A percentile compares a stretch with the other conserved stretches of the same genome.
phyloP scores from a whole-genome alignment of 2,797 vertebrate species.

The Urocyon cinereoargenteus region DNA sequence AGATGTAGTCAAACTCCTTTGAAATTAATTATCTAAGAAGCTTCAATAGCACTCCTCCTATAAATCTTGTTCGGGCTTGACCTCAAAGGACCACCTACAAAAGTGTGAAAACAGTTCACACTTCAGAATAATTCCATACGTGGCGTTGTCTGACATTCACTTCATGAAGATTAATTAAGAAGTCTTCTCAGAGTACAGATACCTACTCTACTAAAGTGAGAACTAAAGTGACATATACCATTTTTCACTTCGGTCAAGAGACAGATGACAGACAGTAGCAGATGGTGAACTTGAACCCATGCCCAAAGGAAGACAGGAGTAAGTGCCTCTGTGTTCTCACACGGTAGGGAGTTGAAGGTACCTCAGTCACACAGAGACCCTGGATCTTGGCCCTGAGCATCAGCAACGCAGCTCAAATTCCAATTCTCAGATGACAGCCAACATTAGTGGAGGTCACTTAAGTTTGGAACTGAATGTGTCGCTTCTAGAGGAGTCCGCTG shows the following conservation, averaged over 20 bases:
- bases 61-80: constrained; percentile 58
- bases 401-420: not conserved
- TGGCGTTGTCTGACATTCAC: not conserved
- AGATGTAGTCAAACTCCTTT: not conserved
- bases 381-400: not conserved
- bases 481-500: too few relatives aligned
- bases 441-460: too few relatives aligned
- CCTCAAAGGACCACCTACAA: constrained; percentile 61
- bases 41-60: not conserved
- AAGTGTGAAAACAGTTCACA: constrained; percentile 58
- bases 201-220: not conserved
- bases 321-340: not conserved
- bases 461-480: not conserved
- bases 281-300: constrained; percentile 51
- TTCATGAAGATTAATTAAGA: constrained; percentile 76
- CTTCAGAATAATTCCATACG: not conserved
- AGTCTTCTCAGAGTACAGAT: constrained; percentile 50
- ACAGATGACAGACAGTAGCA: constrained; percentile 43
- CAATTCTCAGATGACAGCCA: not conserved
- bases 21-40: constrained; percentile 66
- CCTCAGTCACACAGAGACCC: not conserved
- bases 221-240: constrained; percentile 38
- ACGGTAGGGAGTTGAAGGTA: not conserved
- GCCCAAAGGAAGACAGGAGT: not conserved
- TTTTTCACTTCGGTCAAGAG: constrained; percentile 71